Evolutionary conservation across 2,113 vertebrate genomes (phyloP), one percentile per base, ranked within the genome.

Genomic region (mouse (Mus musculus)): DNA sequence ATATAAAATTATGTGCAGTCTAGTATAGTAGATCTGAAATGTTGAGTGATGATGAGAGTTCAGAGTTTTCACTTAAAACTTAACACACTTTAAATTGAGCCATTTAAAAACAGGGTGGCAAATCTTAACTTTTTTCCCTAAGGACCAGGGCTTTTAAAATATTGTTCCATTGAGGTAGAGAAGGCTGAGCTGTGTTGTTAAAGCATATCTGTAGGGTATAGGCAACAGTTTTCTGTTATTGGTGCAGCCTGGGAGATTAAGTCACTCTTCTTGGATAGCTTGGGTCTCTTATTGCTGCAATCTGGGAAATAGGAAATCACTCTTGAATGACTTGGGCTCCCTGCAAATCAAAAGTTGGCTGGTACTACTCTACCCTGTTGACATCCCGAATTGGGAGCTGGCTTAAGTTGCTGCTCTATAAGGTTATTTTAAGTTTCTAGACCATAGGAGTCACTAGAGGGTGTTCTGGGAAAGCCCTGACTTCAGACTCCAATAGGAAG

Each of bases 51-150:
- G 17, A 22, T 93, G 13, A 39, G 28, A 84, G 4, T 78, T 28
- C 89, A 82, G 46, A 28, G 75, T 90, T 95, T 75, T 30, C 14
- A n/a, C 94, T 96, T 97, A 90, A 94, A 76, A 91, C 39, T 33
- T 90, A 86, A 7, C 86, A n/a, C 33, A 46, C 52, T 93, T 85
- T 72, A 94, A 73, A 42, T 52, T 61, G 33, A 4, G 17, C 54
- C 30, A 61, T 91, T 95, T 95, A 89, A 95, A 96, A 89, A 89
- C 39, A 22, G 7, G 52, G 46, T 22, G 28, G 59, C 46, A 88
- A 0, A 46, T 94, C 54, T 92, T 85, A 52, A 69, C 78, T 69
- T 0, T 0, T 91, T 76, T 22, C 54, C 39, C 19, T 3, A 52
- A 65, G 90, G 59, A 72, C 54, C 16, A 86, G 71, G 77, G 28